Evolutionary conservation across 1,140 invertebrate genomes (phyloP).

Genomic region (Tribolium castaneum): DNA sequence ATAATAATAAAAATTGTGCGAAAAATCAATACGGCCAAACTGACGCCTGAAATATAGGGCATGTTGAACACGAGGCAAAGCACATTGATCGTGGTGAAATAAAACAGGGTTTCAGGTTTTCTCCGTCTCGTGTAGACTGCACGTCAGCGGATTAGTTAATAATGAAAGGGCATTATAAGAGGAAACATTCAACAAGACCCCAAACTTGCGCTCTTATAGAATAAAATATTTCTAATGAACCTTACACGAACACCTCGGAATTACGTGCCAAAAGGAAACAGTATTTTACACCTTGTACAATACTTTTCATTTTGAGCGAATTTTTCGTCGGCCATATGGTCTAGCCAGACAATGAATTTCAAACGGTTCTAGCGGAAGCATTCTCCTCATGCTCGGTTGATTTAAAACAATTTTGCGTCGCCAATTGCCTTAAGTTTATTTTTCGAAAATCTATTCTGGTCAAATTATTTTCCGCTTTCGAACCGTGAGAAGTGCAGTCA

Average conservation of each 20-base stretch:
- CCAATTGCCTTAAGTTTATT: too few relatives aligned
- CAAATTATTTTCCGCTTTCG: too few relatives aligned
- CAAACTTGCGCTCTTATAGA: slow-evolving; percentile 29
- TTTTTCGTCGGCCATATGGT: too few relatives aligned
- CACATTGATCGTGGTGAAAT: slow-evolving; percentile 41
- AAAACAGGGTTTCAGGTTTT: slow-evolving; percentile 36
- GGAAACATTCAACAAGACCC: slow-evolving; percentile 32
- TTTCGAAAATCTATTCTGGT: too few relatives aligned
- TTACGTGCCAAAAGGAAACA: background rate
- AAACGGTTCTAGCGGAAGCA: too few relatives aligned
- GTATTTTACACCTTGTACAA: background rate
- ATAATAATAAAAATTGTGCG: slow-evolving; percentile 32
- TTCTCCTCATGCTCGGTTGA: too few relatives aligned
- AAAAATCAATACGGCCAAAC: slow-evolving; percentile 40
- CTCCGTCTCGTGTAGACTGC: slow-evolving; percentile 34
- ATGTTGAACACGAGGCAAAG: slow-evolving; percentile 36
- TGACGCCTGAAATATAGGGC: slow-evolving; percentile 36
- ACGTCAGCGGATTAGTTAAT: slow-evolving; percentile 42
- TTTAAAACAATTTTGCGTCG: too few relatives aligned
- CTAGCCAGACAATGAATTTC: too few relatives aligned
- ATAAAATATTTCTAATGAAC: slow-evolving; percentile 36
- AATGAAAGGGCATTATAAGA: slow-evolving; percentile 41
- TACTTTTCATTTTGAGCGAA: too few relatives aligned
- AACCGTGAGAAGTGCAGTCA: too few relatives aligned
- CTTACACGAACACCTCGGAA: background rate